A percentile compares a stretch with the other conserved stretches of the same genome.
Evolutionary conservation across 2,888 invertebrate species (phyloP).

Genomic region (Minunthozetes semirufus): DNA sequence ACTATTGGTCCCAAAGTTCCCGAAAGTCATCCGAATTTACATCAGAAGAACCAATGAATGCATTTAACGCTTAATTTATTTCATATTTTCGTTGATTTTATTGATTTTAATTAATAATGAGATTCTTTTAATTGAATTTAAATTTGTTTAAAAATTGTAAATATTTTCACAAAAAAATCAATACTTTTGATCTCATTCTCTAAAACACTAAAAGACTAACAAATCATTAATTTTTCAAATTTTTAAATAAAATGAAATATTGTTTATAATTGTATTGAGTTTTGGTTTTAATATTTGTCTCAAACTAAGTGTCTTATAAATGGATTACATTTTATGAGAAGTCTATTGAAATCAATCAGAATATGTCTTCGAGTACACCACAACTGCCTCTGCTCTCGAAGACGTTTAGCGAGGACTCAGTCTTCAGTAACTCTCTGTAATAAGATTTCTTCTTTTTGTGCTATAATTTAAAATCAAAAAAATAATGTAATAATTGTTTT

Average conservation of each 20-base stretch:
- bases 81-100: too few species aligned
- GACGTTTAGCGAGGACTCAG: too few species aligned
- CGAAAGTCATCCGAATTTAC: conserved; percentile 4
- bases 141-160: neutral
- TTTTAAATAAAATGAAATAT: too few species aligned
- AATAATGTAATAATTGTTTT: too few species aligned
- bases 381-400: too few species aligned
- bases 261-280: neutral
- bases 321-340: too few species aligned
- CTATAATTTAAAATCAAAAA: neutral
- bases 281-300: neutral
- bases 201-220: neutral
- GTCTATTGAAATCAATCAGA: too few species aligned
- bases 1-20: conserved; percentile 36
- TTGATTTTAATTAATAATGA: neutral
- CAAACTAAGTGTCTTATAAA: neutral
- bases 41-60: neutral
- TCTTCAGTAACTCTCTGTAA: neutral
- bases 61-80: conserved; percentile 6
- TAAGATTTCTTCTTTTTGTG: neutral
- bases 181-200: neutral
- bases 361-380: too few species aligned
- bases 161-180: neutral
- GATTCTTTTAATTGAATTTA: neutral
- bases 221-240: neutral